Percentiles rank a stretch among this genome's conserved stretches.
Conservation (phyloP, 2,113 vertebrate species). For the Alligator sinensis region DNA sequence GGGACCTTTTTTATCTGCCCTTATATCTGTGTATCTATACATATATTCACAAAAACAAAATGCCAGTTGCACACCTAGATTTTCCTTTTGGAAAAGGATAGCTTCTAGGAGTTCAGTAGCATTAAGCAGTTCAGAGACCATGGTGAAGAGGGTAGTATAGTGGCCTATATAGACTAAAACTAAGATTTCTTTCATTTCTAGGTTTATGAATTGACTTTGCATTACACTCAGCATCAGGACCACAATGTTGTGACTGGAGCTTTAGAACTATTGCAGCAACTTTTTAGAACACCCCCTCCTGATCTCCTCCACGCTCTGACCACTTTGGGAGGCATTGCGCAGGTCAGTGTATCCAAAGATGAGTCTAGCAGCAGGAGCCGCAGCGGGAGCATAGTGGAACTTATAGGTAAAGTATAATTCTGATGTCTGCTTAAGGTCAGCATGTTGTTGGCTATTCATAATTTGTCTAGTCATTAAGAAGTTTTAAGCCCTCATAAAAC, state of each 20-base stretch:
- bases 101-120: no score
- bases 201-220: slow-evolving; percentile 96
- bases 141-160: not conserved
- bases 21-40: no score
- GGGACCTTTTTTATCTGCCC: not conserved
- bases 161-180: not conserved
- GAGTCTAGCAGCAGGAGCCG: slow-evolving; percentile 84
- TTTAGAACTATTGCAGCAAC: slow-evolving; percentile 93
- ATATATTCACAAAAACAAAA: no score
- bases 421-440: not conserved
- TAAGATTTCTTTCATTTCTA: slow-evolving; percentile 45
- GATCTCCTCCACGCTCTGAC: slow-evolving; percentile 91
- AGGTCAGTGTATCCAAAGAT: slow-evolving; percentile 81
- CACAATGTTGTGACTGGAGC: slow-evolving; percentile 97
- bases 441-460: not conserved
- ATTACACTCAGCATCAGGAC: slow-evolving; percentile 94
- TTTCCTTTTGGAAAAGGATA: not conserved
- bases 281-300: slow-evolving; percentile 90
- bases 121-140: not conserved
- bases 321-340: slow-evolving; percentile 80
- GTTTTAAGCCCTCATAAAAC: not conserved
- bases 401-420: slow-evolving; percentile 85
- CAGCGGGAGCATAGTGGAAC: slow-evolving; percentile 93
- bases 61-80: not conserved
- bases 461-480: not conserved